Base-by-base conservation (phyloP, 2,797 vertebrate genomes). In the Sebastes hubbsi region DNA sequence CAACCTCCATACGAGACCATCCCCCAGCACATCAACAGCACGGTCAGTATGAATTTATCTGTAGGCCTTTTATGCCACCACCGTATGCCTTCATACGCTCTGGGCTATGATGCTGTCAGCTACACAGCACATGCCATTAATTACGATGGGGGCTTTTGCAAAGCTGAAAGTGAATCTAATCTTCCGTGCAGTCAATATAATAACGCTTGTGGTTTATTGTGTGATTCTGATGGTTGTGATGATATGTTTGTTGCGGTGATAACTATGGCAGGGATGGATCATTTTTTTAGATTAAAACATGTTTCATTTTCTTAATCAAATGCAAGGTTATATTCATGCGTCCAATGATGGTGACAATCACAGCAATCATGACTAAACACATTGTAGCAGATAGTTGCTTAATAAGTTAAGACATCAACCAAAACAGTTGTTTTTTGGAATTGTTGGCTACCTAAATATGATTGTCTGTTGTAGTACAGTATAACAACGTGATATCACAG, bases 11-110 rank as follows among this genome's bases (percentile, higher is more conserved):
- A 99, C 1, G 99, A 99, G 94, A 98, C 98, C 89, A 99, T 99
- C 75, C 99, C 98, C 1, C 99, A 99, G 94, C 99, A 99, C 85
- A 99, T 99, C 94, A 99, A 99, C 94, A 99, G 98, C 96, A 99
- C 99, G 0, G 99, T 99, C 92, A 85, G 92, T 94, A 70, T 63
- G 24, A 82, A 38, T 5, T 25, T 38, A 55, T 66, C 52, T 65
- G 46, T 16, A 1, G 11, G 65, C 42, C 49, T 80, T 34, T 54
- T 75, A 27, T 30, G 29, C 56, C 42, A 34, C 36, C 52, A 27
- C 36, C 56, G 30, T 46, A 49, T 62, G 36, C 32, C 36, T 49
- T n/a, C 30, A 38, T 73, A 14, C 30, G 72, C 32, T 46, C 20
- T 29, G 54, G 52, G 8, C 36, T 49, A n/a, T 59, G 18, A 62